These are phyloP conservation scores for Drosophila biarmipes DNA, from an alignment of 1,140 invertebrate species.

Conservation along the genomic window DNA sequence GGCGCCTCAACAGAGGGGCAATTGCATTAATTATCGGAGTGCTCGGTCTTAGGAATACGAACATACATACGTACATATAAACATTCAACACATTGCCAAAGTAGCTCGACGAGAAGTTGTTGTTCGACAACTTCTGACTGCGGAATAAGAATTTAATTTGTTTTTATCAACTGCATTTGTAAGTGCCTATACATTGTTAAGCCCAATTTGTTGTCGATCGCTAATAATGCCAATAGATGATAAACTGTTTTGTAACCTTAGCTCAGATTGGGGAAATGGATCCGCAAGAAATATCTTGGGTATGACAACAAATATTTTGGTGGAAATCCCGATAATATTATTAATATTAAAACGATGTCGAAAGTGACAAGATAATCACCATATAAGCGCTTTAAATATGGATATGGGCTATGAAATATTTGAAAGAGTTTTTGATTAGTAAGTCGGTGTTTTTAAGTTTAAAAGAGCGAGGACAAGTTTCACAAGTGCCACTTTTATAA, in stretches of 20 bases:
- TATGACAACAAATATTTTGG: too few species aligned
- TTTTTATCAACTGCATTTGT: background rate
- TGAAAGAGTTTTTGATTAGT: background rate
- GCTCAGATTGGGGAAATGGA: background rate
- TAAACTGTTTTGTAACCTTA: background rate
- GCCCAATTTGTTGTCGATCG: background rate
- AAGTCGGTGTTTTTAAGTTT: too few species aligned
- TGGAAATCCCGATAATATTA: too few species aligned
- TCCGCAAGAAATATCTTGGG: background rate
- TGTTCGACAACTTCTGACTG: background rate
- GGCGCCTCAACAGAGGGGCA: constrained; percentile 50
- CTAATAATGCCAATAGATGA: background rate
- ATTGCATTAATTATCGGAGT: constrained; percentile 33
- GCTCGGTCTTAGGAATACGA: constrained; percentile 7
- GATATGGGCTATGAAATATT: background rate
- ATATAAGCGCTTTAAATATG: background rate
- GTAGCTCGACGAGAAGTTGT: constrained; percentile 1
- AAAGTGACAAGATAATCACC: constrained; percentile 9
- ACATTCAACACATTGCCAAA: constrained; percentile 12
- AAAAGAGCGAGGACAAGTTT: too few species aligned
- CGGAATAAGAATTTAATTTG: background rate
- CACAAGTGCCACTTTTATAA: too few species aligned
- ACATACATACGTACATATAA: constrained; percentile 4
- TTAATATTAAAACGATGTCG: background rate
- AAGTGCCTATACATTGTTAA: constrained; percentile 1